Conservation (phyloP, 2,797 vertebrate genomes). For the Ctenopoma kingsleyae region DNA sequence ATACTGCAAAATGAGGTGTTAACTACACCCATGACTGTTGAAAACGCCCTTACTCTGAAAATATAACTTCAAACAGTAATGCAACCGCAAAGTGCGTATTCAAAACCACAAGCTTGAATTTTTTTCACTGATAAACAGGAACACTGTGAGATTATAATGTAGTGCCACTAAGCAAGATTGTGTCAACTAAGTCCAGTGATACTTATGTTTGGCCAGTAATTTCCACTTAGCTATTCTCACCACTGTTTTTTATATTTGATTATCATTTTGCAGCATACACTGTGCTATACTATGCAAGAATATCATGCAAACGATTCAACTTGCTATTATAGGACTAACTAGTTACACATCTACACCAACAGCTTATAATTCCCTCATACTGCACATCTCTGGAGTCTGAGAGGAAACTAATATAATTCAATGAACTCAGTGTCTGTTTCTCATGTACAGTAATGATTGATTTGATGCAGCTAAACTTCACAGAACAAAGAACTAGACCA, state of each 20-base stretch:
- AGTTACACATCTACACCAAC: not conserved
- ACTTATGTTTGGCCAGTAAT: not conserved
- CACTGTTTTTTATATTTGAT: constrained; percentile 1
- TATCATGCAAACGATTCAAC: not conserved
- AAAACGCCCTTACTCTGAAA: constrained; percentile 73
- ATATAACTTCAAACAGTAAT: constrained; percentile 28
- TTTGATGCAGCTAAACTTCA: not conserved
- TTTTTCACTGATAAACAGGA: not conserved
- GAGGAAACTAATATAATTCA: constrained; percentile 4
- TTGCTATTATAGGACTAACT: not conserved
- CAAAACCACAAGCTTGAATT: constrained; percentile 34
- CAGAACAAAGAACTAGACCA: no score
- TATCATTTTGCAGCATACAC: not conserved
- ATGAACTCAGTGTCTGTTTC: no score
- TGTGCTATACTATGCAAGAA: not conserved
- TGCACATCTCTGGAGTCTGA: not conserved
- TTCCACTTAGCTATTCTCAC: not conserved
- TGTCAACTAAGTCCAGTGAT: not conserved
- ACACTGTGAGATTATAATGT: not conserved
- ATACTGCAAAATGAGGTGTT: constrained; percentile 59
- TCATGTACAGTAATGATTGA: no score
- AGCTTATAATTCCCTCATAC: not conserved
- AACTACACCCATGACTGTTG: constrained; percentile 77
- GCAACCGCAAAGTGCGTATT: constrained; percentile 32
- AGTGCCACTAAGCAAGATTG: constrained; percentile 1